Evolutionary conservation across 2,113 vertebrate species (phyloP).

Genomic region (Phaetusa simplex): DNA sequence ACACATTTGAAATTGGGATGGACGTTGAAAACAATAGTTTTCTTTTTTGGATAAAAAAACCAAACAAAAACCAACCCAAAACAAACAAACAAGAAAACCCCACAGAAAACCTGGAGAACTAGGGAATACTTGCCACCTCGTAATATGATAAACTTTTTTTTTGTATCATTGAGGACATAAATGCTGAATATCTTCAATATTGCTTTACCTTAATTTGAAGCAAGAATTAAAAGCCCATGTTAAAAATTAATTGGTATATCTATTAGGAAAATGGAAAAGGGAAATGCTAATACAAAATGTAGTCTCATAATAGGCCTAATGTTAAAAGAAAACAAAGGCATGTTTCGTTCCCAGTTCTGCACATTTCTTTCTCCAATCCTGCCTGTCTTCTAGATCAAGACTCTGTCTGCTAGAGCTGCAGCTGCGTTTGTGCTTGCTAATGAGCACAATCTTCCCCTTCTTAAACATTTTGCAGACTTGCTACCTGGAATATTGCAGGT

Average conservation of each 20-base stretch:
- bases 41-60: neutral
- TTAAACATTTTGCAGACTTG: slow-evolving; percentile 96
- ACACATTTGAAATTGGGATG: neutral
- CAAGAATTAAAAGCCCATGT: neutral
- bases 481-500: slow-evolving; percentile 95
- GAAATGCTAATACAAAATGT: neutral
- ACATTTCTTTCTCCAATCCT: neutral
- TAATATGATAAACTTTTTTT: neutral
- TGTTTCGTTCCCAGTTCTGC: neutral
- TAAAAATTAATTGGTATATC: neutral
- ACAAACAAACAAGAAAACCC: neutral
- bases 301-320: neutral
- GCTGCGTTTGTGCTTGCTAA: slow-evolving; percentile 95
- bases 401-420: slow-evolving; percentile 90
- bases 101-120: neutral
- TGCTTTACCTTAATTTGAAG: neutral
- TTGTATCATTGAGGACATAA: neutral
- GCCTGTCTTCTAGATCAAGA: slow-evolving; percentile 85
- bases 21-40: neutral
- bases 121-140: neutral
- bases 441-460: slow-evolving; percentile 88
- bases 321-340: neutral
- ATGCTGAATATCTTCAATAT: neutral
- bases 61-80: neutral
- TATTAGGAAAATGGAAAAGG: neutral